Base-by-base conservation (phyloP, 2,797 vertebrate genomes). In the Lagorchestes hirsutus region DNA sequence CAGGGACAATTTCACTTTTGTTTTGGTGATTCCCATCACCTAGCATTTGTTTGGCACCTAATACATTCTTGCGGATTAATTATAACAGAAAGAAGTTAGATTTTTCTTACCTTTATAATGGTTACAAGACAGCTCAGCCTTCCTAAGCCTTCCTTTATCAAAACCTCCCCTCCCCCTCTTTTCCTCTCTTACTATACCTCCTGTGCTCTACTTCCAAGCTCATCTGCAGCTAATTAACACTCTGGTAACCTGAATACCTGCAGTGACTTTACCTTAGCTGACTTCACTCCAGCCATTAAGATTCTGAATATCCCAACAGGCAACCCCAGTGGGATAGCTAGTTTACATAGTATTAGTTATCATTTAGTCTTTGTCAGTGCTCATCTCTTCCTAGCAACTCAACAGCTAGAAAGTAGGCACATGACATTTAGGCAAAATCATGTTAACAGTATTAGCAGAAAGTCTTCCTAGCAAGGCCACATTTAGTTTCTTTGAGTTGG, bases 291-390 rank as follows among this genome's bases (percentile, higher is more conserved):
- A 46, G 8, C n/a, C 28, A 8, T 54, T 58, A 58, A 52, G 57
- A 40, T 93, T 11, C 40, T 54, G 57, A 4, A 56, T 31, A 90
- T 93, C 90, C 11, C 57, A 50, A n/a, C 56, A 59, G 34, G 57
- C 16, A 40, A n/a, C 5, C n/a, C 52, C 34, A 92, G 0, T 6
- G 34, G 6, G 34, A 16, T 56, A 24, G 40, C 1, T 1, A 82
- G 93, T n/a, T 91, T 91, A 91, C 29, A 46, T 29, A 91, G 90
- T 91, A 55, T 91, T 91, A 91, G 90, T 29, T 54, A n/a, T 52
- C 52, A 18, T 34, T 91, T 34, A 54, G 29, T 31, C 28, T 91
- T 91, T 54, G 50, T 91, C 50, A 54, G 29, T 91, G 8, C 52
- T 46, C 90, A 91, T 55, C 28, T 29, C 54, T 54, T 54, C 5